phyloP scores from a whole-genome alignment of 2,113 vertebrate species.

The Grantiella picta region DNA sequence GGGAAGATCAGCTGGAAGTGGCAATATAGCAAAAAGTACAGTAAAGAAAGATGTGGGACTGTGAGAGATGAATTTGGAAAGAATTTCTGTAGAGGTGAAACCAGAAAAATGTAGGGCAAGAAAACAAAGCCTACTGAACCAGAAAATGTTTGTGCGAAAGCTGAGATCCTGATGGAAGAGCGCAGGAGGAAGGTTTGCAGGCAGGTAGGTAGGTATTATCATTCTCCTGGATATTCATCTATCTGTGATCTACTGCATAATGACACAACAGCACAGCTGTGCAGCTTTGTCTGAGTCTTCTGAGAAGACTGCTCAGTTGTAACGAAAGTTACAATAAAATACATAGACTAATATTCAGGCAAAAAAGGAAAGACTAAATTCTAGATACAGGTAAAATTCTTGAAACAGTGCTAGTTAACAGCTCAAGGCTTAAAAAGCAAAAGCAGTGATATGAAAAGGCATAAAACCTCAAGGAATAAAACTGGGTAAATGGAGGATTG shows the following conservation, averaged over 20 bases:
- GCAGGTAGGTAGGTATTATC: not conserved
- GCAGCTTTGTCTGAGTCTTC: not conserved
- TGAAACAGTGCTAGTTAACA: not conserved
- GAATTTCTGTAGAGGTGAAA: not conserved
- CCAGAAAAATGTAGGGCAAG: not conserved
- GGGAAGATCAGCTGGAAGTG: not conserved
- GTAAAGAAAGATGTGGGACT: not conserved
- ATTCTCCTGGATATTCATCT: not conserved
- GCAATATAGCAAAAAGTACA: not conserved
- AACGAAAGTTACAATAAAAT: not conserved
- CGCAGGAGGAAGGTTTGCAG: not conserved
- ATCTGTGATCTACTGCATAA: not conserved
- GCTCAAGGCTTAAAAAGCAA: not conserved
- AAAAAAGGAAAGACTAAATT: not conserved
- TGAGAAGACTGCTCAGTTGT: not conserved
- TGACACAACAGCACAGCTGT: not conserved
- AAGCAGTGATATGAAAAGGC: not conserved
- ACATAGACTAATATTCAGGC: not conserved
- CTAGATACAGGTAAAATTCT: not conserved
- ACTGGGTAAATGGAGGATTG: not conserved
- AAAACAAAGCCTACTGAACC: not conserved
- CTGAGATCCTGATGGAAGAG: not conserved
- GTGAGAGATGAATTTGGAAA: not conserved
- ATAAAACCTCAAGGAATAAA: not conserved
- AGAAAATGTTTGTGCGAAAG: not conserved